Evolutionary conservation across 2,113 vertebrate genomes (phyloP).

Genomic region (Myiopsitta monachus): DNA sequence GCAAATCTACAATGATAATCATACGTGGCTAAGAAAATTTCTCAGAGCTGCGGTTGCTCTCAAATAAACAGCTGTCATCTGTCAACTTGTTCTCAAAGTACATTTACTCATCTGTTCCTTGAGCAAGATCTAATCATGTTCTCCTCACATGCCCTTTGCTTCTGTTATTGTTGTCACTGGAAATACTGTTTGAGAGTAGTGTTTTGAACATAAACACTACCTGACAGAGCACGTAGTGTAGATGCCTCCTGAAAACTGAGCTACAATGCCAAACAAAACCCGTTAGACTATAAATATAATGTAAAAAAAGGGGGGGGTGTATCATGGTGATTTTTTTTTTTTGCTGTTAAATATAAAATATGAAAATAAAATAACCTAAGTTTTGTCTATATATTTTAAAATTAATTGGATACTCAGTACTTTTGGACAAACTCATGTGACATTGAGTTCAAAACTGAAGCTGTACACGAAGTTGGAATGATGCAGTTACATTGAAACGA

Average conservation of each 20-base stretch:
- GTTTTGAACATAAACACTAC: background rate
- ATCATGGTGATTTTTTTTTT: background rate
- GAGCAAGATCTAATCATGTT: background rate
- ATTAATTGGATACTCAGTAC: background rate
- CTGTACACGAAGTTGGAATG: background rate
- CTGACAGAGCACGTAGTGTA: background rate
- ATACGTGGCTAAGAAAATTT: background rate
- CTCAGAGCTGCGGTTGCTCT: background rate
- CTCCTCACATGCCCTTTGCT: background rate
- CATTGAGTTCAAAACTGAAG: background rate
- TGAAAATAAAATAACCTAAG: background rate
- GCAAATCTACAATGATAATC: background rate
- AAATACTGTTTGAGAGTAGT: background rate
- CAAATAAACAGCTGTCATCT: background rate
- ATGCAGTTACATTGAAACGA: background rate
- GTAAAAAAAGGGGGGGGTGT: background rate
- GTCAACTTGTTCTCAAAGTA: background rate
- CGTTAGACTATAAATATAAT: background rate
- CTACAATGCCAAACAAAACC: background rate
- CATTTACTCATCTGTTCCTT: background rate
- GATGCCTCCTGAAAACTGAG: background rate
- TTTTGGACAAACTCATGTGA: background rate
- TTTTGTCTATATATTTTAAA: background rate
- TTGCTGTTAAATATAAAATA: background rate
- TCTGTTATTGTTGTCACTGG: background rate